Percentiles rank a stretch among this genome's conserved stretches.
phyloP scores from a whole-genome alignment of 2,888 invertebrate genomes.

The Crocallis elinguaria region DNA sequence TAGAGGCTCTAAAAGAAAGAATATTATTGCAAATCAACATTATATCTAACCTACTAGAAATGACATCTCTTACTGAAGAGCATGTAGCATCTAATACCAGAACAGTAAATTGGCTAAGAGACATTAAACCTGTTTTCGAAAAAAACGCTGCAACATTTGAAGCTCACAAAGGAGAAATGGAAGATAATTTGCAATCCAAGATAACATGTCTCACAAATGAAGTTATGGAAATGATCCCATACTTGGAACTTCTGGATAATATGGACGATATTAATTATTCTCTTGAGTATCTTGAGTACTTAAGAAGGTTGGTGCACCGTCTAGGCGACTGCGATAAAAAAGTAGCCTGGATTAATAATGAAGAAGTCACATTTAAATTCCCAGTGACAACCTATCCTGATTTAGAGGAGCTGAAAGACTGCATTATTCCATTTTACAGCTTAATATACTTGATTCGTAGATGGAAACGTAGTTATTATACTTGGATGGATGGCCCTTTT shows the following conservation, averaged over 20 bases:
- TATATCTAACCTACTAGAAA: slow-evolving; percentile 89
- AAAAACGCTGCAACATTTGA: slow-evolving; percentile 92
- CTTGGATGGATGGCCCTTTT: slow-evolving; percentile 97
- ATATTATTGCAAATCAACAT: slow-evolving; percentile 88
- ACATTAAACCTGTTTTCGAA: slow-evolving; percentile 93
- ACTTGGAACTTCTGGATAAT: slow-evolving; percentile 90
- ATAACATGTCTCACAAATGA: slow-evolving; percentile 89
- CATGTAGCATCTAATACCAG: slow-evolving; percentile 92
- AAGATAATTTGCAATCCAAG: slow-evolving; percentile 89
- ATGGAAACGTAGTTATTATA: slow-evolving; percentile 92
- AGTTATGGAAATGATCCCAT: slow-evolving; percentile 89
- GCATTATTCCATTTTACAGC: slow-evolving; percentile 88
- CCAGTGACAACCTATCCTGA: slow-evolving; percentile 90
- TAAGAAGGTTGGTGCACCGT: slow-evolving; percentile 90
- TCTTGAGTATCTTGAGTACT: slow-evolving; percentile 90
- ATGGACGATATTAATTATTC: slow-evolving; percentile 93
- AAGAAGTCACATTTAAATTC: slow-evolving; percentile 94
- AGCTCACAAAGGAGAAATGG: slow-evolving; percentile 92
- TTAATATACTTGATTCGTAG: slow-evolving; percentile 87
- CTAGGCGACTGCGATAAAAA: slow-evolving; percentile 90
- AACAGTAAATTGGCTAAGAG: slow-evolving; percentile 92
- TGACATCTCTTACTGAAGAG: slow-evolving; percentile 89
- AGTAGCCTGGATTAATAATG: slow-evolving; percentile 94
- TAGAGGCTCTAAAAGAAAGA: slow-evolving; percentile 88
- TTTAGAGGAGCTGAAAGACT: slow-evolving; percentile 90